A percentile compares a stretch with the other conserved stretches of the same genome.
These are phyloP conservation scores for Orthonychiurus folsomi DNA, from an alignment of 2,888 invertebrate species.

Conservation along the genomic window DNA sequence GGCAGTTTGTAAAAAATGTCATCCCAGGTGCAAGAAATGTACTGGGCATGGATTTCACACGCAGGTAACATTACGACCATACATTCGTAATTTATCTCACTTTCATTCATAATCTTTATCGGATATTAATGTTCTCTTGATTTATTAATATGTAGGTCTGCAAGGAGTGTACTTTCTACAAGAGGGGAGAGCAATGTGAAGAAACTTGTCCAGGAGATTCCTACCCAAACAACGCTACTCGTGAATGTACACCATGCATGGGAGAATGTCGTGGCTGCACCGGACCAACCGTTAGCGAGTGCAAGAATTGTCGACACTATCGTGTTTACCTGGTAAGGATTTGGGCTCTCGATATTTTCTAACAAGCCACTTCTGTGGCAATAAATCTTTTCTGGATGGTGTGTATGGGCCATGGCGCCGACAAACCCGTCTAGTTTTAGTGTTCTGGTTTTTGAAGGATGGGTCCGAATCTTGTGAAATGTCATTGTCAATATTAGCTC, in stretches of 20 bases:
- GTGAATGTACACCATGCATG: constrained; percentile 52
- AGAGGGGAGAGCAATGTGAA: constrained; percentile 79
- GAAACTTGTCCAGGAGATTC: constrained; percentile 72
- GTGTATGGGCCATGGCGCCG: too few species aligned
- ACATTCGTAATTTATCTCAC: too few species aligned
- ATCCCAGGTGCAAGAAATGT: constrained; percentile 79
- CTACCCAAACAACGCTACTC: constrained; percentile 64
- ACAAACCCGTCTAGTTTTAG: too few species aligned
- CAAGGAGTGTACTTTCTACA: constrained; percentile 74
- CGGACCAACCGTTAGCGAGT: constrained; percentile 67
- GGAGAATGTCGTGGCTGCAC: constrained; percentile 74
- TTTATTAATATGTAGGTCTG: constrained; percentile 57
- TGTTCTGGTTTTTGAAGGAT: neutral
- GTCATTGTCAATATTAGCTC: neutral
- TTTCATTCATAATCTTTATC: too few species aligned
- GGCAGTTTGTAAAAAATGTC: constrained; percentile 81
- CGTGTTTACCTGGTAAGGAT: constrained; percentile 54
- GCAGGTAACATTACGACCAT: constrained; percentile 44
- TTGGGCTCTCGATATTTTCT: neutral
- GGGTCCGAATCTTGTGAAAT: neutral
- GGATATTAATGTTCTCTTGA: too few species aligned
- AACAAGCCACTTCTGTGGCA: too few species aligned
- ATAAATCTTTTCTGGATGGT: neutral
- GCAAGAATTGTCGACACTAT: constrained; percentile 65
- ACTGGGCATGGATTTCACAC: constrained; percentile 79